These are phyloP conservation scores for Petrocephalus schoutedeni DNA, from an alignment of 2,797 vertebrate genomes.

Conservation along the genomic window DNA sequence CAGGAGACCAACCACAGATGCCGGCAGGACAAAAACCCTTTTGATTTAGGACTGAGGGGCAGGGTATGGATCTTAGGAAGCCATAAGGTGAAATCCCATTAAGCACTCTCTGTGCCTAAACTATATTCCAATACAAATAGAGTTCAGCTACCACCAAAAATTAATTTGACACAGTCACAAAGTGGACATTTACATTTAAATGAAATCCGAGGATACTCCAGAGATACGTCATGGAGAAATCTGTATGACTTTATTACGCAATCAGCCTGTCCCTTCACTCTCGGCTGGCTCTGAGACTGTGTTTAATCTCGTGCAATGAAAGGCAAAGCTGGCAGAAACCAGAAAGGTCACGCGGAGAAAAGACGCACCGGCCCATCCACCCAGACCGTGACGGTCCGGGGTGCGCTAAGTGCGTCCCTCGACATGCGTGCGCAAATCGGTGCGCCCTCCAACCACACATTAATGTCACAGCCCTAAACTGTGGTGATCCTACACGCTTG, in stretches of 20 bases:
- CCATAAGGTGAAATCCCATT: background rate
- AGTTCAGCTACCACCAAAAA: constrained; percentile 3
- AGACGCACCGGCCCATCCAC: background rate
- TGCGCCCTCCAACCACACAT: background rate
- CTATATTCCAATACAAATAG: background rate
- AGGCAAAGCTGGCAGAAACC: background rate
- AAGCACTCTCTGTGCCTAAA: background rate
- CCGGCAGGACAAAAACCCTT: background rate
- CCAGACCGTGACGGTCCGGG: background rate
- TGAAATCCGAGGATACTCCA: background rate
- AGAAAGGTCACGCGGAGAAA: background rate
- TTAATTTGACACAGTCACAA: constrained; percentile 9
- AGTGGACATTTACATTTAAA: constrained; percentile 16
- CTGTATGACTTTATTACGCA: background rate
- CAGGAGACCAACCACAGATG: background rate
- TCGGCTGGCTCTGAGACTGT: background rate
- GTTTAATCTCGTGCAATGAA: background rate
- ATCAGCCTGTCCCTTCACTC: background rate
- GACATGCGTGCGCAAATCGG: background rate
- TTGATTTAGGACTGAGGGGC: background rate
- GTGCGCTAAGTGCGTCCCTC: background rate
- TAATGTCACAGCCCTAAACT: background rate
- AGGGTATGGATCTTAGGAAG: background rate
- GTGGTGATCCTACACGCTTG: background rate
- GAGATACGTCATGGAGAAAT: background rate